These are phyloP conservation scores for Odontophorus gujanensis DNA, from an alignment of 2,113 vertebrate genomes.

Conservation along the genomic window DNA sequence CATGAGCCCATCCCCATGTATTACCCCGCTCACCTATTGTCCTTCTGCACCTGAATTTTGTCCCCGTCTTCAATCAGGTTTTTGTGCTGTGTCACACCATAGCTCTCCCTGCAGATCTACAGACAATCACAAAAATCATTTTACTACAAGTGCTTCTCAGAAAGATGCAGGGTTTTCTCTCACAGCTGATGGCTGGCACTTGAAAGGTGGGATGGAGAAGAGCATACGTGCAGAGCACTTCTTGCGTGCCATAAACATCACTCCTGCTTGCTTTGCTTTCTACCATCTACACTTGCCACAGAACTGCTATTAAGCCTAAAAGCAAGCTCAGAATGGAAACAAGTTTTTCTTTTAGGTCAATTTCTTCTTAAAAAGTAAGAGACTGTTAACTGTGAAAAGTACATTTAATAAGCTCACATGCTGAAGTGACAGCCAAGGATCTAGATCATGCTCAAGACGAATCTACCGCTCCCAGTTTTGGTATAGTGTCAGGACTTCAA, in stretches of 20 bases:
- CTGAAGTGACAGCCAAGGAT: background rate
- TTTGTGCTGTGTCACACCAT: constrained; percentile 91
- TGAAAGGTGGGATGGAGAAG: background rate
- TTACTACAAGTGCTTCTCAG: background rate
- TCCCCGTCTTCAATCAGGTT: constrained; percentile 91
- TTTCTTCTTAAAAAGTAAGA: background rate
- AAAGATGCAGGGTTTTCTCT: background rate
- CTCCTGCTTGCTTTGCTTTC: background rate
- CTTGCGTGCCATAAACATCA: background rate
- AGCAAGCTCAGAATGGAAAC: background rate
- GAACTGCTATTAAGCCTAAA: background rate
- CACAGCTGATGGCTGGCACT: background rate
- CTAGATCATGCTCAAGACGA: background rate
- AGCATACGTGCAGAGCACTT: background rate
- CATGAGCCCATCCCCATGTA: rapidly evolving
- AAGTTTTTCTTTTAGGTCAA: background rate
- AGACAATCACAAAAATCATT: background rate
- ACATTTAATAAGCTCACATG: background rate
- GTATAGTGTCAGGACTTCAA: background rate
- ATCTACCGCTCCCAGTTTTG: background rate
- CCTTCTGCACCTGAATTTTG: constrained; percentile 84
- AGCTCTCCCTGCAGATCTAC: constrained; percentile 94
- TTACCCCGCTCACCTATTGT: constrained; percentile 84
- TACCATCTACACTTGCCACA: background rate
- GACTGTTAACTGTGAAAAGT: background rate